Evolutionary conservation across 2,888 invertebrate genomes (phyloP).

Genomic region (Leptopilina drosophilae): DNA sequence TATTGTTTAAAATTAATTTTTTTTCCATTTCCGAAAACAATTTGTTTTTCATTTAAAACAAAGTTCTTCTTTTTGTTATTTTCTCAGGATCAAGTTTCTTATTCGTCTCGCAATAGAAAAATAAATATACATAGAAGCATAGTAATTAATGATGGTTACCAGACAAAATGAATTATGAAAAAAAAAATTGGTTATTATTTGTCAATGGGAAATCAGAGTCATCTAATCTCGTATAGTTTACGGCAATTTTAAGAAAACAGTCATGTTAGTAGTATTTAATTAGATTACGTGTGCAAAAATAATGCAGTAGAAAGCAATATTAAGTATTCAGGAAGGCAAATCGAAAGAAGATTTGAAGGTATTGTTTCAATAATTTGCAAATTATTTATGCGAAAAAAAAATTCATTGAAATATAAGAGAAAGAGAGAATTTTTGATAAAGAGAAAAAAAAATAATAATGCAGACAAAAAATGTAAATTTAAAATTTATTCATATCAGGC

Average conservation of each 20-base stretch:
- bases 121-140: neutral
- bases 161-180: neutral
- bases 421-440: too few species aligned
- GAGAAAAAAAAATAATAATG: too few species aligned
- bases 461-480: too few species aligned
- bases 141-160: conserved; percentile 14
- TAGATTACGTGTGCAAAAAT: conserved; percentile 22
- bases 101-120: neutral
- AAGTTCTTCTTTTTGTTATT: conserved; percentile 21
- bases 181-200: conserved; percentile 14
- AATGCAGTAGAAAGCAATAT: conserved; percentile 20
- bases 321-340: neutral
- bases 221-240: conserved; percentile 4
- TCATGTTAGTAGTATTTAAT: conserved; percentile 8
- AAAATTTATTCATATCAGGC: too few species aligned
- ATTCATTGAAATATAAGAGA: too few species aligned
- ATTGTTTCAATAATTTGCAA: neutral
- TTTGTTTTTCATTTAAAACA: neutral
- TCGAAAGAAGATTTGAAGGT: conserved; percentile 23
- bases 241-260: neutral
- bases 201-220: neutral
- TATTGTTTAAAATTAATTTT: too few species aligned
- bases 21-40: too few species aligned
- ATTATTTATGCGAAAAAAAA: too few species aligned
- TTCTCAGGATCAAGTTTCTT: conserved; percentile 20